Conservation (phyloP, 2,888 invertebrate species). For the Dryobota labecula region DNA sequence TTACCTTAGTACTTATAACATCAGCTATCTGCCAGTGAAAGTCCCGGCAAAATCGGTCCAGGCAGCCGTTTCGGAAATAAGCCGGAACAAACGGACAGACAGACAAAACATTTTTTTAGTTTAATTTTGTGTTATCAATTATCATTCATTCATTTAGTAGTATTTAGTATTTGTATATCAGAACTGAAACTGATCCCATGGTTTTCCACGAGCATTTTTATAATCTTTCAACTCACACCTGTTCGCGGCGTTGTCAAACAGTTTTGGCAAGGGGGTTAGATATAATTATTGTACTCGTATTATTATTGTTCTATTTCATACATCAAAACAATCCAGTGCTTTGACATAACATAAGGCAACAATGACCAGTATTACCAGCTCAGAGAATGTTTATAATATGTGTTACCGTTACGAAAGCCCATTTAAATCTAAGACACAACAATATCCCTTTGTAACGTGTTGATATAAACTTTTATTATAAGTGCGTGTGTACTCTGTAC, state of each 20-base stretch:
- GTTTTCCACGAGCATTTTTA: neutral
- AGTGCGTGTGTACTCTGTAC: conserved; percentile 4
- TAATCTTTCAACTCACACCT: neutral
- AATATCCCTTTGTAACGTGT: conserved; percentile 4
- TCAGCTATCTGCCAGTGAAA: too few species aligned
- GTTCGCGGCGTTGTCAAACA: neutral
- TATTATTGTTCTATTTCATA: neutral
- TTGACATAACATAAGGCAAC: too few species aligned
- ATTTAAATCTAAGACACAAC: conserved; percentile 12
- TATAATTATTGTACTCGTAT: neutral
- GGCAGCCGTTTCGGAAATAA: too few species aligned
- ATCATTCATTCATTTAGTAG: too few species aligned
- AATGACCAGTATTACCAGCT: too few species aligned
- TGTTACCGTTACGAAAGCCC: neutral
- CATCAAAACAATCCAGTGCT: neutral
- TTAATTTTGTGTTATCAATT: too few species aligned
- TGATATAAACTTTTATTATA: conserved; percentile 15
- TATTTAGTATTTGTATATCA: too few species aligned
- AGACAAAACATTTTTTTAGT: too few species aligned
- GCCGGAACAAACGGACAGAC: too few species aligned
- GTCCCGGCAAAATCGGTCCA: too few species aligned
- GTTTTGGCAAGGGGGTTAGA: neutral
- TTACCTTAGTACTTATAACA: too few species aligned
- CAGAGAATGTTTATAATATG: neutral
- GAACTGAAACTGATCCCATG: neutral